Conservation (phyloP, 2,888 invertebrate genomes). For the Epirrita christyi region DNA sequence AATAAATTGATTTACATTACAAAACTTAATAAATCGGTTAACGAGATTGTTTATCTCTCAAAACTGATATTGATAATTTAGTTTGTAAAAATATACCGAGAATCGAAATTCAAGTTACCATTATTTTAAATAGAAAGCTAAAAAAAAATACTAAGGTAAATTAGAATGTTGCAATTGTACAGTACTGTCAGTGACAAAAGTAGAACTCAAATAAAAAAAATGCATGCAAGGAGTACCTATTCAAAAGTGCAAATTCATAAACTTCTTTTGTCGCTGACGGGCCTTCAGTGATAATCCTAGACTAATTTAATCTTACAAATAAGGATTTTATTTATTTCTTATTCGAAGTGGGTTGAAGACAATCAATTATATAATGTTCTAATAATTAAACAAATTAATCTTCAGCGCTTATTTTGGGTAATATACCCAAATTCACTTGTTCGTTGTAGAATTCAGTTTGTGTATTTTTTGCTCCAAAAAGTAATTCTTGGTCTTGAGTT, state of each 20-base stretch:
- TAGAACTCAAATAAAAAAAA: too few relatives aligned
- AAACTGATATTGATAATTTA: slow-evolving; percentile 6
- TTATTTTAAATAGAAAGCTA: slow-evolving; percentile 4
- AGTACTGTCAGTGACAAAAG: slow-evolving; percentile 21
- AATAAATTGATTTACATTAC: slow-evolving; percentile 1
- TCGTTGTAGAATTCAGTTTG: too few relatives aligned
- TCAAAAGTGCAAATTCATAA: too few relatives aligned
- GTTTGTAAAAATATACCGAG: slow-evolving; percentile 15
- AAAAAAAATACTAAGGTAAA: slow-evolving; percentile 1
- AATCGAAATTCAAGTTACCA: slow-evolving; percentile 27
- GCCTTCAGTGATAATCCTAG: slow-evolving; percentile 26
- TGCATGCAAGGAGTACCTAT: too few relatives aligned
- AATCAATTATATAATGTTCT: too few relatives aligned
- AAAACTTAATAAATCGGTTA: not conserved
- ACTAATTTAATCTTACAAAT: slow-evolving; percentile 8
- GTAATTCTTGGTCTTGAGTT: too few relatives aligned
- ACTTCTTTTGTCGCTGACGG: slow-evolving; percentile 16
- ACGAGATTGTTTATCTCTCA: not conserved
- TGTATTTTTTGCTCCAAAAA: too few relatives aligned
- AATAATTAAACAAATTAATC: too few relatives aligned
- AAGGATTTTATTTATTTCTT: slow-evolving; percentile 25
- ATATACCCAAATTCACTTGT: too few relatives aligned
- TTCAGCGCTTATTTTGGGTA: too few relatives aligned
- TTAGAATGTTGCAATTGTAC: slow-evolving; percentile 22
- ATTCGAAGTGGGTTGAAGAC: slow-evolving; percentile 5